phyloP scores from a whole-genome alignment of 2,113 vertebrate genomes.

The Phyllostomus discolor region DNA sequence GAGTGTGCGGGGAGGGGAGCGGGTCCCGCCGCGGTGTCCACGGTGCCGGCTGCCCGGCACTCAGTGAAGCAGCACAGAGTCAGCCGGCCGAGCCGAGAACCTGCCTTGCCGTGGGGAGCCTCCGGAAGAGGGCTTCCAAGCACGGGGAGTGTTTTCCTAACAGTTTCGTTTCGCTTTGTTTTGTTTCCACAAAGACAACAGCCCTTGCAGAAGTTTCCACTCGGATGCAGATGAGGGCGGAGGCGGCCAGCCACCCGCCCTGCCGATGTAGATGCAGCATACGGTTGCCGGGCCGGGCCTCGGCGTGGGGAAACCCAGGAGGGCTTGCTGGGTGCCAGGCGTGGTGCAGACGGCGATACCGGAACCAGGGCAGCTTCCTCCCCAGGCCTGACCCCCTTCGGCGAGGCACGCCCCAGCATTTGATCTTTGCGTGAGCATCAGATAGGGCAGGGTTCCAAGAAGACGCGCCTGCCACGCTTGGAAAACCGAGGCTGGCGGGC shows the following conservation, averaged over 20 bases:
- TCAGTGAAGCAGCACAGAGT: not conserved
- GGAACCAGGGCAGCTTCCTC: not conserved
- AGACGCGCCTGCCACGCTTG: not conserved
- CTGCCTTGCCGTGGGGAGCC: not conserved
- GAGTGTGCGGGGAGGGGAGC: fast-evolving
- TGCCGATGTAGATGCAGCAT: not conserved
- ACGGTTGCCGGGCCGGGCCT: not conserved
- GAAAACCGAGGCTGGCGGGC: not conserved
- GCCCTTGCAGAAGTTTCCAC: not conserved
- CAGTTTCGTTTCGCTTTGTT: not conserved
- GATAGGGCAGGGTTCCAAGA: not conserved
- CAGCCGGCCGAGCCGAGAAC: not conserved
- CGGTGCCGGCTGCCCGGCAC: fast-evolving
- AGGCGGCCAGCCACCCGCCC: not conserved
- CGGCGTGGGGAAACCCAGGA: not conserved
- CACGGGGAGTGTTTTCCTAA: not conserved
- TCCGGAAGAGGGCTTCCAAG: not conserved
- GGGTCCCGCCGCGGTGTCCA: fast-evolving
- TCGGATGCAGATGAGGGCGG: not conserved
- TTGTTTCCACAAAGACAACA: not conserved
- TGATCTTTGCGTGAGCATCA: not conserved
- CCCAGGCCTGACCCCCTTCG: not conserved
- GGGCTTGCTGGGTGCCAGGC: not conserved
- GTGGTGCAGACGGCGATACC: not conserved
- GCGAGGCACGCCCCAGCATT: not conserved